Evolutionary conservation across 2,888 invertebrate species (phyloP).

Genomic region (Drosophila fulvimacula): DNA sequence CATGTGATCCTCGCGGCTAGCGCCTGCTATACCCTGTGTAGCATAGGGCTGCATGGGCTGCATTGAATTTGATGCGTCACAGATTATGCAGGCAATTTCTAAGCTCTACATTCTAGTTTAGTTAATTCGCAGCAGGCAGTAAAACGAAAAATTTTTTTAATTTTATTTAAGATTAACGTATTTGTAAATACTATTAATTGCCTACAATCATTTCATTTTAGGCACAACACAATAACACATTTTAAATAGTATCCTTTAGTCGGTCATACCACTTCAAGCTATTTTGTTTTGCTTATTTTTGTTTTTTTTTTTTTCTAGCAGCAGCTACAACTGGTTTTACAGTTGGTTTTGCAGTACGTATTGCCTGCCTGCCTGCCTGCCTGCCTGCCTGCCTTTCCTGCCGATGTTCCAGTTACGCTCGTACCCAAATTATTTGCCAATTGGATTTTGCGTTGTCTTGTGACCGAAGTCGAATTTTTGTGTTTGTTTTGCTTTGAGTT

Average conservation of each 20-base stretch:
- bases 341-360: slow-evolving; percentile 33
- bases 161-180: too few relatives aligned
- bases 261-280: background rate
- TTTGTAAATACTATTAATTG: background rate
- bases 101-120: background rate
- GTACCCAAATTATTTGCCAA: slow-evolving; percentile 28
- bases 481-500: background rate
- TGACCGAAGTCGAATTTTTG: slow-evolving; percentile 3
- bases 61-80: background rate
- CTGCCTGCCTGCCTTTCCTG: slow-evolving; percentile 35
- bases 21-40: slow-evolving; percentile 1
- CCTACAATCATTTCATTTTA: background rate
- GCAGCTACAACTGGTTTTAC: slow-evolving; percentile 64
- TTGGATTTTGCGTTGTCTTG: slow-evolving; percentile 17
- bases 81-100: too few relatives aligned
- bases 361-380: slow-evolving; percentile 29
- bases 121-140: background rate
- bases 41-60: too few relatives aligned
- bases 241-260: background rate
- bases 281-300: slow-evolving; percentile 5
- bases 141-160: too few relatives aligned
- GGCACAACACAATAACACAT: too few relatives aligned
- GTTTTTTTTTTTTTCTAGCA: slow-evolving; percentile 3
- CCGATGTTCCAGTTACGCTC: slow-evolving; percentile 45
- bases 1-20: slow-evolving; percentile 48